Conservation (phyloP, 2,113 vertebrate genomes). For the Lycaon pictus region DNA sequence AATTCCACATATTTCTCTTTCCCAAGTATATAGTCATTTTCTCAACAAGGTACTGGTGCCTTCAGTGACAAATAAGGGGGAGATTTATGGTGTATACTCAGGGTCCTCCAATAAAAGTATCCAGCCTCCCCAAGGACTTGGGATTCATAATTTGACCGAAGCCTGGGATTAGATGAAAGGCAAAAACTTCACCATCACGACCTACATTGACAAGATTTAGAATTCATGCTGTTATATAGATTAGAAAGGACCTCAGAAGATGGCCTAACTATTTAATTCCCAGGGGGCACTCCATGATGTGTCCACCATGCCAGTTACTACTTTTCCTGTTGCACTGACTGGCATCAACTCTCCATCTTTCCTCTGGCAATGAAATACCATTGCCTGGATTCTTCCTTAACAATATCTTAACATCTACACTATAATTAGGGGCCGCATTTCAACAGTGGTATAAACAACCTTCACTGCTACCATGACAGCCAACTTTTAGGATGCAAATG, state of each 20-base stretch:
- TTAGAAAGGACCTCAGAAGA: not conserved
- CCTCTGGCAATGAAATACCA: not conserved
- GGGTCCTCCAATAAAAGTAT: not conserved
- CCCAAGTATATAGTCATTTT: not conserved
- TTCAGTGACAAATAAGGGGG: not conserved
- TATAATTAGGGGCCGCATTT: not conserved
- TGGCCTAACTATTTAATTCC: not conserved
- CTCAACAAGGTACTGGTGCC: not conserved
- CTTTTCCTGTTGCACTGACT: not conserved
- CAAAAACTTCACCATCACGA: not conserved
- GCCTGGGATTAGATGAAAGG: not conserved
- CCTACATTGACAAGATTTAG: not conserved
- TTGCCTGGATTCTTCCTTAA: not conserved
- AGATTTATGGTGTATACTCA: not conserved
- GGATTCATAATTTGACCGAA: not conserved
- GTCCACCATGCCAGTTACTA: not conserved
- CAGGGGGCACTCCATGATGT: too few relatives aligned
- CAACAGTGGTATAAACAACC: not conserved
- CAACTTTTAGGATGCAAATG: not conserved
- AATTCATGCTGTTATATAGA: not conserved
- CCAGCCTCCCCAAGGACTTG: not conserved
- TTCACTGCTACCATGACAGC: not conserved
- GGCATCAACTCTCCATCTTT: not conserved
- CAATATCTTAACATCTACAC: not conserved
- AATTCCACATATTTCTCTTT: not conserved